Evolutionary conservation across 1,140 invertebrate genomes (phyloP).

Genomic region (Aphidius ervi): DNA sequence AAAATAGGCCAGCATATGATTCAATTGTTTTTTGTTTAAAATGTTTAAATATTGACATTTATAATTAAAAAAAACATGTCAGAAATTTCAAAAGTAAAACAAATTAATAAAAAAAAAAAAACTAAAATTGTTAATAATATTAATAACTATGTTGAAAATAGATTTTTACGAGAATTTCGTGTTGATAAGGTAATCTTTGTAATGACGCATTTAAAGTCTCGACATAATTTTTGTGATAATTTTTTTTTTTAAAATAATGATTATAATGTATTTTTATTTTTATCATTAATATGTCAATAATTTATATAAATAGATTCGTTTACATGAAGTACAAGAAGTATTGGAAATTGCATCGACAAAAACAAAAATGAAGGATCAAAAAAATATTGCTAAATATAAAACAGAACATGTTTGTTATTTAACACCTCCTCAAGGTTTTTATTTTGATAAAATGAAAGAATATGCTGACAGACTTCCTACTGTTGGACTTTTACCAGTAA

Average conservation of each 20-base stretch:
- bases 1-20: too few species aligned
- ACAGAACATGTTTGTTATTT: slow-evolving; percentile 21
- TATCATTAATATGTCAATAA: slow-evolving; percentile 15
- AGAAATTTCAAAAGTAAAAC: neutral
- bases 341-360: slow-evolving; percentile 21
- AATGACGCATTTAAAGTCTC: neutral
- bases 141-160: slow-evolving; percentile 5
- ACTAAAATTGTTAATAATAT: neutral
- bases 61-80: neutral
- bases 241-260: neutral
- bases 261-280: slow-evolving; percentile 7
- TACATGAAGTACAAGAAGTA: slow-evolving; percentile 20
- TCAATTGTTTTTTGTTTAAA: too few species aligned
- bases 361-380: slow-evolving; percentile 21
- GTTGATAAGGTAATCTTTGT: slow-evolving; percentile 18
- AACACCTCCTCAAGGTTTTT: slow-evolving; percentile 18
- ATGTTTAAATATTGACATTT: neutral
- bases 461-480: slow-evolving; percentile 29
- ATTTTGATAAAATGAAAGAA: slow-evolving; percentile 32
- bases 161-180: slow-evolving; percentile 13
- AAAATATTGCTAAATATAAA: slow-evolving; percentile 16
- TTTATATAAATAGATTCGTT: slow-evolving; percentile 19
- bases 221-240: too few species aligned
- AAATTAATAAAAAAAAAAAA: neutral
- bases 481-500: slow-evolving; percentile 31